A percentile compares a stretch with the other conserved stretches of the same genome.
Conservation (phyloP, 2,113 vertebrate species). For the Bombycilla garrulus region DNA sequence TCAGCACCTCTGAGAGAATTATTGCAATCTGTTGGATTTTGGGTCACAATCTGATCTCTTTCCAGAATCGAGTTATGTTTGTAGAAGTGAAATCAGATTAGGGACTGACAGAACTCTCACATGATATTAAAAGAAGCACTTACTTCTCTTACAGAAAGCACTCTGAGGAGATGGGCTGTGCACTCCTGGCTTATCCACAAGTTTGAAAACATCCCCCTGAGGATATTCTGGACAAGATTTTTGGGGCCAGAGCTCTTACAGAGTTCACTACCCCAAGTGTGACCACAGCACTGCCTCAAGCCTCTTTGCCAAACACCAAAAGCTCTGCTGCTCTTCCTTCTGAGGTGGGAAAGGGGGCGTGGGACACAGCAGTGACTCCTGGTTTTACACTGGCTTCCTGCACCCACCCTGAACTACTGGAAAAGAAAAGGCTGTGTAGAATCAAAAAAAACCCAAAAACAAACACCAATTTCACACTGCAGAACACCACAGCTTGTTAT, state of each 20-base stretch:
- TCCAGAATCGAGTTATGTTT: background rate
- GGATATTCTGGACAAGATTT: background rate
- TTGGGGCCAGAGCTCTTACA: background rate
- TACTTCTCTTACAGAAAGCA: background rate
- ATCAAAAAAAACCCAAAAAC: background rate
- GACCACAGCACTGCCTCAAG: background rate
- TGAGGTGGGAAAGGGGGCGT: background rate
- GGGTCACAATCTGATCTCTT: background rate
- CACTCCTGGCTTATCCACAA: background rate
- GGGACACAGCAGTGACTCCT: background rate
- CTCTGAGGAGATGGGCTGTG: background rate
- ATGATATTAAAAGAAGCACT: background rate
- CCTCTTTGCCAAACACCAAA: background rate
- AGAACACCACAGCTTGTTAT: accelerated
- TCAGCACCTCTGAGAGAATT: background rate
- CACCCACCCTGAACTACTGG: background rate
- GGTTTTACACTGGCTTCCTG: background rate
- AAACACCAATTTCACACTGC: background rate
- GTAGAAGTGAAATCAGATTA: background rate
- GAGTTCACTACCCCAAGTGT: no score
- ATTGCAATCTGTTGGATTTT: background rate
- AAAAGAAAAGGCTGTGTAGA: background rate
- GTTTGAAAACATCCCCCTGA: background rate
- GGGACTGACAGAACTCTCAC: background rate
- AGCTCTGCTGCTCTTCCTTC: background rate